These are phyloP conservation scores for Coenonympha glycerion DNA, from an alignment of 2,888 invertebrate genomes.

Conservation along the genomic window DNA sequence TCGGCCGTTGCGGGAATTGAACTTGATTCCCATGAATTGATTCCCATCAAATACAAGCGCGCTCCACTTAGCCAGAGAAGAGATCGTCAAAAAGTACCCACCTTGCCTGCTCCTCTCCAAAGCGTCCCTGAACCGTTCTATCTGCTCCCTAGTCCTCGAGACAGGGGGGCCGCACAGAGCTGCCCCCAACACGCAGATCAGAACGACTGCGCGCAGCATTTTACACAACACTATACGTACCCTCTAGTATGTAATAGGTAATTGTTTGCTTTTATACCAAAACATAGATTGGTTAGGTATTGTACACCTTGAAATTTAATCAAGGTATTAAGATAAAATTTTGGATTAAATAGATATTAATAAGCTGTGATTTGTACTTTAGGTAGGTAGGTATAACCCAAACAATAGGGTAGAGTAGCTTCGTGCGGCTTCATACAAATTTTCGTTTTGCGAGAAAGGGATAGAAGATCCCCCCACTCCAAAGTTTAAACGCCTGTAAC, in stretches of 20 bases:
- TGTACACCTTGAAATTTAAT: neutral
- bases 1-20: no score
- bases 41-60: no score
- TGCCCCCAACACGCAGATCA: constrained; percentile 40
- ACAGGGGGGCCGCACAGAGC: constrained; percentile 45
- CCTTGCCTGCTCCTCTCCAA: constrained; percentile 38
- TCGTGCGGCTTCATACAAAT: no score
- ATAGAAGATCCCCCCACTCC: no score
- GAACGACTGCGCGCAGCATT: constrained; percentile 43
- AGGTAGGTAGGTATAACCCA: neutral
- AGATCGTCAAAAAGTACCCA: no score
- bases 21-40: no score
- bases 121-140: constrained; percentile 52
- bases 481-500: no score
- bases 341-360: neutral
- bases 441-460: no score
- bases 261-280: constrained; percentile 26
- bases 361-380: neutral
- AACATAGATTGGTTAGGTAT: constrained; percentile 24
- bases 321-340: neutral
- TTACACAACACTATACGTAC: neutral
- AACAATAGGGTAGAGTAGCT: no score
- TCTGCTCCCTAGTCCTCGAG: constrained; percentile 47
- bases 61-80: no score
- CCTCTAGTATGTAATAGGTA: constrained; percentile 19